A percentile compares a stretch with the other conserved stretches of the same genome.
phyloP scores from a whole-genome alignment of 64 coral and sea anemone species.

The Montipora cactus region DNA sequence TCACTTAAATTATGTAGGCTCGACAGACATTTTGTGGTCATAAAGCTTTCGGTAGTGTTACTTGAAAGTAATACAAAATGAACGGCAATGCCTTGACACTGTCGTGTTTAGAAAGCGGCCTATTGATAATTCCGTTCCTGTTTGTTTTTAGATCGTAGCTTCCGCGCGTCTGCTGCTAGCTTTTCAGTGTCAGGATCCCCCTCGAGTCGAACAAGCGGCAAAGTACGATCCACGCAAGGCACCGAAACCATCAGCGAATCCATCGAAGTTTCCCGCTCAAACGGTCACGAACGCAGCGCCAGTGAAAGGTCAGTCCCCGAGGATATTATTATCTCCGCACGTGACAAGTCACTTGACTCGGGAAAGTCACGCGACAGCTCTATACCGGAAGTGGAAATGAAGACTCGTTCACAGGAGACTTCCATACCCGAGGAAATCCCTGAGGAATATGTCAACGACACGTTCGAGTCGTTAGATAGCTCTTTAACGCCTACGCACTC shows the following conservation, averaged over 20 bases:
- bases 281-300: conserved; percentile 50
- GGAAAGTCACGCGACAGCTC: conserved; percentile 80
- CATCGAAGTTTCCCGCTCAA: background rate
- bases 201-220: conserved; percentile 2
- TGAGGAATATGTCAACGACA: conserved; percentile 88
- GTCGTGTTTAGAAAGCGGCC: too few relatives aligned
- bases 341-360: conserved; percentile 49
- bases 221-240: conserved; percentile 22
- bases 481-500: conserved; percentile 75
- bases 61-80: too few relatives aligned
- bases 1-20: too few relatives aligned
- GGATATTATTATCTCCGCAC: conserved; percentile 11
- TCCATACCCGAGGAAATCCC: conserved; percentile 45
- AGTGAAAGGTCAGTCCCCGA: conserved; percentile 82
- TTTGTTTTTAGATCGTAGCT: background rate
- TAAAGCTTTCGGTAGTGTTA: too few relatives aligned
- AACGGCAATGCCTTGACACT: too few relatives aligned
- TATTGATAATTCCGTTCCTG: too few relatives aligned
- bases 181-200: background rate
- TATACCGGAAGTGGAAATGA: conserved; percentile 77
- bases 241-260: conserved; percentile 15
- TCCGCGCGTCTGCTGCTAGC: background rate
- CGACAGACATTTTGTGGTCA: too few relatives aligned
- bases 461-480: conserved; percentile 89
- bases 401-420: conserved; percentile 16